phyloP scores from a whole-genome alignment of 2,888 invertebrate genomes.

The Amorpha juglandis region DNA sequence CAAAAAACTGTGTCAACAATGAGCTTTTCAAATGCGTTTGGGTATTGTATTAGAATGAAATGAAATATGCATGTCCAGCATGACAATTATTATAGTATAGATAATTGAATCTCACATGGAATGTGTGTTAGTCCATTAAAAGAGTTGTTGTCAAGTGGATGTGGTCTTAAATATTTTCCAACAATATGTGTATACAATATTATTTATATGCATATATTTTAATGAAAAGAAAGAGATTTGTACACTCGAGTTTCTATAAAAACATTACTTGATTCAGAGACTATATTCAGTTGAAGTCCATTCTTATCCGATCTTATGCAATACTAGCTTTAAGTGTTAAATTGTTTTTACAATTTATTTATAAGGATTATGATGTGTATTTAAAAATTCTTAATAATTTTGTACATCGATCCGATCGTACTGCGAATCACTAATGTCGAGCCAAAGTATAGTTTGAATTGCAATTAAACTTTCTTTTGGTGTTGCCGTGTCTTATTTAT shows the following conservation, averaged over 20 bases:
- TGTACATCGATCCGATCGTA: conserved; percentile 57
- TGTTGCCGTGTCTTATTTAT: conserved; percentile 47
- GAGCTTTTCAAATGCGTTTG: not conserved
- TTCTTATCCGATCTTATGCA: conserved; percentile 79
- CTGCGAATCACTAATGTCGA: conserved; percentile 59
- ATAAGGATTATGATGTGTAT: conserved; percentile 66
- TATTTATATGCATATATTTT: conserved; percentile 35
- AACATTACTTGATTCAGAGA: conserved; percentile 58
- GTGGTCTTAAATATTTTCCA: conserved; percentile 26
- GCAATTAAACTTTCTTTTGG: conserved; percentile 42
- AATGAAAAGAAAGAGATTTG: conserved; percentile 18
- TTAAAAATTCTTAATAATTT: conserved; percentile 45
- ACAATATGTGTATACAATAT: conserved; percentile 27
- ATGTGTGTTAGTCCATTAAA: conserved; percentile 39
- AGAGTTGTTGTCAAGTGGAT: conserved; percentile 11
- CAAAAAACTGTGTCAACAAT: not conserved
- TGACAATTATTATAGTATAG: conserved; percentile 36
- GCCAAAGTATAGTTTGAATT: conserved; percentile 69
- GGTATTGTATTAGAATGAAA: not conserved
- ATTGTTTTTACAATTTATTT: conserved; percentile 82
- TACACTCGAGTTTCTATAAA: conserved; percentile 30
- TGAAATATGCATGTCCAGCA: conserved; percentile 22
- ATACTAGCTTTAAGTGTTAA: conserved; percentile 84
- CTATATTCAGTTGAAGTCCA: conserved; percentile 58
- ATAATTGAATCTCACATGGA: conserved; percentile 42